Conservation (phyloP, 2,888 invertebrate species). For the Nephrocerus scutellatus region DNA sequence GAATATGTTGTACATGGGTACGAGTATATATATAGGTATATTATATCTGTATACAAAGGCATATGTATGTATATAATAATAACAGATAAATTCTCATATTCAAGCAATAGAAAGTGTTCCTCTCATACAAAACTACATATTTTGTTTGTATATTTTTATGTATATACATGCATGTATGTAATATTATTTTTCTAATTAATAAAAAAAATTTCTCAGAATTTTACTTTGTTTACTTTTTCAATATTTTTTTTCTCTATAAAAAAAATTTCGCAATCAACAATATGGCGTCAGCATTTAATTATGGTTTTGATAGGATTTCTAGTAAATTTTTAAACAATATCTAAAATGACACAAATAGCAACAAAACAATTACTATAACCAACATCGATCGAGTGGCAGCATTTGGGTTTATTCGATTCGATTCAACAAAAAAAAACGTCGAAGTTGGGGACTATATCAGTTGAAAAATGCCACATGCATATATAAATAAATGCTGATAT, state of each 20-base stretch:
- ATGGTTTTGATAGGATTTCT: neutral
- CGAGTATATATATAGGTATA: no score
- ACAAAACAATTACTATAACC: neutral
- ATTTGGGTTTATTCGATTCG: no score
- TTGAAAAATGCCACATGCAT: conserved; percentile 3
- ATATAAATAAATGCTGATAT: conserved; percentile 15
- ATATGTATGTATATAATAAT: no score
- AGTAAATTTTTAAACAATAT: neutral
- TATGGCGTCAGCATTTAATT: conserved; percentile 9
- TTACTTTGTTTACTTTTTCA: conserved; percentile 6
- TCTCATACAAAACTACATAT: conserved; percentile 32
- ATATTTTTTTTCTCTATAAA: conserved; percentile 3
- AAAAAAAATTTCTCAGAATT: conserved; percentile 2
- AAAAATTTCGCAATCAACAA: conserved; percentile 1
- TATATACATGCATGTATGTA: conserved; percentile 1
- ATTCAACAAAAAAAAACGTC: no score
- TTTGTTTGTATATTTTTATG: conserved; percentile 9
- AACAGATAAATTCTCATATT: conserved; percentile 31
- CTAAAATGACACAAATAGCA: no score
- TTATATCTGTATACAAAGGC: no score
- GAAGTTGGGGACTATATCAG: no score
- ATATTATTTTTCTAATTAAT: neutral
- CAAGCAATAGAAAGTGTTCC: conserved; percentile 33
- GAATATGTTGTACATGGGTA: conserved; percentile 22
- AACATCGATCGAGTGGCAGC: no score